phyloP scores from a whole-genome alignment of 2,888 invertebrate species.

The Platerodrilus igneus region DNA sequence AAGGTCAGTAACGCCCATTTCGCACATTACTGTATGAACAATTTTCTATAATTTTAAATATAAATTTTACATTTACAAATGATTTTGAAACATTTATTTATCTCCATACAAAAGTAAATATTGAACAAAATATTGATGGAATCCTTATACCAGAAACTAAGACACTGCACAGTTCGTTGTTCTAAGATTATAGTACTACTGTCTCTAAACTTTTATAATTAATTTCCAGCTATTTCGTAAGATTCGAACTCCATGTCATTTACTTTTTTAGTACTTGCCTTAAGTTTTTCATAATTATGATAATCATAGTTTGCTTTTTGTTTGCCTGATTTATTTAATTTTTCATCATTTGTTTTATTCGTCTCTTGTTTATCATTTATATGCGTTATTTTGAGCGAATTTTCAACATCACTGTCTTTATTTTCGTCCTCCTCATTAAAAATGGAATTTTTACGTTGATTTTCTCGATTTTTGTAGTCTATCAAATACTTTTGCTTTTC shows the following conservation, averaged over 20 bases:
- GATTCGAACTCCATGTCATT: slow-evolving; percentile 81
- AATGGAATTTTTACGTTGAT: slow-evolving; percentile 50
- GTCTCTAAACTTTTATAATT: slow-evolving; percentile 5
- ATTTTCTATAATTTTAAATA: too few relatives aligned
- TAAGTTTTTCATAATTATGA: slow-evolving; percentile 53
- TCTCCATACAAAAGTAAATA: too few relatives aligned
- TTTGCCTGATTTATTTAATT: slow-evolving; percentile 27
- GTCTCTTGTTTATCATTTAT: slow-evolving; percentile 26
- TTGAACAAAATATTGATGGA: too few relatives aligned
- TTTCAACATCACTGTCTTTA: slow-evolving; percentile 12
- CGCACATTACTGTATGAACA: too few relatives aligned
- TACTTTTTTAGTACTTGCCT: slow-evolving; percentile 57
- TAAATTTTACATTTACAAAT: too few relatives aligned
- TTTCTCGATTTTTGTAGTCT: slow-evolving; percentile 59
- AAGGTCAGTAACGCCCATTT: too few relatives aligned
- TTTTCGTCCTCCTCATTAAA: slow-evolving; percentile 27
- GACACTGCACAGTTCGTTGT: too few relatives aligned
- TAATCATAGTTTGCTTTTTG: slow-evolving; percentile 38
- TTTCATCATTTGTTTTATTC: slow-evolving; percentile 42
- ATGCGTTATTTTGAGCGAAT: slow-evolving; percentile 14
- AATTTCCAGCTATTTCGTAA: slow-evolving; percentile 42
- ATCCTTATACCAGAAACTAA: too few relatives aligned
- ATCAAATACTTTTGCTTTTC: slow-evolving; percentile 33
- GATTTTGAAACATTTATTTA: too few relatives aligned
- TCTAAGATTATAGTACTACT: too few relatives aligned